Conservation (phyloP, 2,113 vertebrate species). For the Oryzias javanicus region DNA sequence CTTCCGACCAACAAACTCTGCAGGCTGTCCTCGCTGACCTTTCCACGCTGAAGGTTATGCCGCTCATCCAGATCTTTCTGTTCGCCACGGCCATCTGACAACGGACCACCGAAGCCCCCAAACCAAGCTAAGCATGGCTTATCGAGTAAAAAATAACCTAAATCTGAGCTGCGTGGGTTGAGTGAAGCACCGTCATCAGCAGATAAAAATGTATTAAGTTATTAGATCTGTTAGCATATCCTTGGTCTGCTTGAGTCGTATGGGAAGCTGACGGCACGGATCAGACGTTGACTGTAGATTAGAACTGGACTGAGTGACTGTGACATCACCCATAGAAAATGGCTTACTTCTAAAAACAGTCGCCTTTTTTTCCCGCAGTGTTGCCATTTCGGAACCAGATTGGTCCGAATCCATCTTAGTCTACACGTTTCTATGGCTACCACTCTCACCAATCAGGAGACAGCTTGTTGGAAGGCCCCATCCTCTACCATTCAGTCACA, state of each 20-base stretch:
- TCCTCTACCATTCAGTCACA: no score
- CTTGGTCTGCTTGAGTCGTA: slow-evolving; percentile 39
- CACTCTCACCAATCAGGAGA: no score
- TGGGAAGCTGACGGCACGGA: slow-evolving; percentile 37
- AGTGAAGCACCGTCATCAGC: slow-evolving; percentile 29
- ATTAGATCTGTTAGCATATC: slow-evolving; percentile 43
- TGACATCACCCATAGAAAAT: no score
- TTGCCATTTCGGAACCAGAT: no score
- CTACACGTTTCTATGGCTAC: no score
- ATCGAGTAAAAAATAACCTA: not conserved
- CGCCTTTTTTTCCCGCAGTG: no score
- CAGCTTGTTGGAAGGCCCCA: no score
- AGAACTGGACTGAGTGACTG: no score
- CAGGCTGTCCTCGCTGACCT: slow-evolving; percentile 98
- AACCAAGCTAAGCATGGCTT: slow-evolving; percentile 11
- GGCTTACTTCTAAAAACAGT: no score
- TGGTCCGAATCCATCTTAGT: no score
- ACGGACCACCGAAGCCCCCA: not conserved
- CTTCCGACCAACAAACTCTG: slow-evolving; percentile 50
- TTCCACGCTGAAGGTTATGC: slow-evolving; percentile 97
- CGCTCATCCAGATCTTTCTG: slow-evolving; percentile 97
- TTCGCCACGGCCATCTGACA: slow-evolving; percentile 88
- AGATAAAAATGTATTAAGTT: slow-evolving; percentile 24
- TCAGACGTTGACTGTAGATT: slow-evolving; percentile 5
- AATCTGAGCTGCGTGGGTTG: not conserved